phyloP scores from a whole-genome alignment of 2,797 vertebrate species.

The Acanthurus lineatus region DNA sequence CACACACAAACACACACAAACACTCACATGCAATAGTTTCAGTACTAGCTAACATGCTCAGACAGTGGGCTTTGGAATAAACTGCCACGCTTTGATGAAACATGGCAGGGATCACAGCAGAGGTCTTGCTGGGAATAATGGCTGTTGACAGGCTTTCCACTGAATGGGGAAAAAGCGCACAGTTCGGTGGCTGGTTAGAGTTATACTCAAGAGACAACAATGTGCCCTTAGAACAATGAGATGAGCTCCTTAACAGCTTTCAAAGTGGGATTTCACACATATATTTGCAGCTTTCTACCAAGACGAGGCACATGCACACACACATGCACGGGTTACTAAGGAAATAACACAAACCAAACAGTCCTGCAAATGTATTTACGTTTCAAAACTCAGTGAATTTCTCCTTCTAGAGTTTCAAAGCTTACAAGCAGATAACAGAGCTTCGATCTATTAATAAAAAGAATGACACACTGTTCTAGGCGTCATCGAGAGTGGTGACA shows the following conservation, averaged over 20 bases:
- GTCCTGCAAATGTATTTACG: conserved; percentile 2
- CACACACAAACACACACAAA: conserved; percentile 46
- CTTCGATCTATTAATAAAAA: conserved; percentile 2
- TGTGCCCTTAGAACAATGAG: conserved; percentile 62
- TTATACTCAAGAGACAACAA: conserved; percentile 68
- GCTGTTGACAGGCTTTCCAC: conserved; percentile 77
- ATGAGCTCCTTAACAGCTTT: conserved; percentile 64
- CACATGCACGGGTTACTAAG: neutral
- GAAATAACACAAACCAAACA: conserved; percentile 19
- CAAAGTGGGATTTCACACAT: conserved; percentile 55
- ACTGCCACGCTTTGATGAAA: conserved; percentile 78
- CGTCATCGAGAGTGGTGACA: conserved; percentile 7
- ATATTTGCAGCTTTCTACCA: conserved; percentile 23
- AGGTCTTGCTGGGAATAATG: conserved; percentile 80
- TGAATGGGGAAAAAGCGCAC: conserved; percentile 53
- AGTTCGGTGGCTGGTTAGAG: conserved; percentile 67
- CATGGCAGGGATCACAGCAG: conserved; percentile 82
- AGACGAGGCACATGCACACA: conserved; percentile 1
- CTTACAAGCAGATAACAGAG: conserved; percentile 8
- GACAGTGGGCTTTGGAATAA: conserved; percentile 78
- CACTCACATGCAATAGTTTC: conserved; percentile 64
- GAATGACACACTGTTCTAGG: neutral
- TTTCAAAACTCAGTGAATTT: conserved; percentile 5
- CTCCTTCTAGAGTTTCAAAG: neutral
- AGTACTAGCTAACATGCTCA: conserved; percentile 73